Percentiles rank a stretch among this genome's conserved stretches.
Conservation (phyloP, 2,113 vertebrate species). For the Pelvicachromis taeniatus region DNA sequence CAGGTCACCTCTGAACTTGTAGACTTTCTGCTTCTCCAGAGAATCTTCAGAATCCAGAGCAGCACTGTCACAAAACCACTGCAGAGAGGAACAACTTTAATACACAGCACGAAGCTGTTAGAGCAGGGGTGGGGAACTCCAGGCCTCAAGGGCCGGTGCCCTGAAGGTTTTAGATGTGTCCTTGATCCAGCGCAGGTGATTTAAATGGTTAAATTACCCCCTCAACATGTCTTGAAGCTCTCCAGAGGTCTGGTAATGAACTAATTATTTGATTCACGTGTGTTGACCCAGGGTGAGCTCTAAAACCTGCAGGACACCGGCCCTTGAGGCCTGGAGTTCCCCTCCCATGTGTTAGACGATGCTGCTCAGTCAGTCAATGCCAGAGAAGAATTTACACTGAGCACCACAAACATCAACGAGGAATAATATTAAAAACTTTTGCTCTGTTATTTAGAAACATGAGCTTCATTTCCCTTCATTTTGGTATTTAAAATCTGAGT, state of each 20-base stretch:
- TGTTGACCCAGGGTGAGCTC: no score
- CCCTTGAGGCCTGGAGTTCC: no score
- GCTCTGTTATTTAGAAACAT: neutral
- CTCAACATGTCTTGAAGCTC: no score
- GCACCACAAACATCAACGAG: no score
- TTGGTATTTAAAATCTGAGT: neutral
- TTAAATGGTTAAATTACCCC: no score
- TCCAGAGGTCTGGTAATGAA: no score
- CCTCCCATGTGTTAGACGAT: neutral
- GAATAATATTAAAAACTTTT: neutral
- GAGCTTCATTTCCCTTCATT: neutral
- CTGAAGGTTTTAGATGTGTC: no score
- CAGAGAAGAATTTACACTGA: neutral
- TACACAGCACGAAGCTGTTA: neutral
- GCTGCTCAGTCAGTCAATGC: neutral
- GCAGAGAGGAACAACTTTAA: neutral
- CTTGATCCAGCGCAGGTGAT: no score
- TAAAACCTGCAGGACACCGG: no score
- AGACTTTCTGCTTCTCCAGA: slow-evolving; percentile 71
- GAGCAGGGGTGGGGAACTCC: no score
- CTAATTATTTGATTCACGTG: no score
- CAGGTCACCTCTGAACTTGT: slow-evolving; percentile 86
- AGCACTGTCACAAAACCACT: slow-evolving; percentile 82
- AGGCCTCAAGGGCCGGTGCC: no score
- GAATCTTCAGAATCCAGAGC: slow-evolving; percentile 61